Percentiles rank a stretch among this genome's conserved stretches.
These are phyloP conservation scores for Erinaceus europaeus DNA, from an alignment of 2,113 vertebrate genomes.

Conservation along the genomic window DNA sequence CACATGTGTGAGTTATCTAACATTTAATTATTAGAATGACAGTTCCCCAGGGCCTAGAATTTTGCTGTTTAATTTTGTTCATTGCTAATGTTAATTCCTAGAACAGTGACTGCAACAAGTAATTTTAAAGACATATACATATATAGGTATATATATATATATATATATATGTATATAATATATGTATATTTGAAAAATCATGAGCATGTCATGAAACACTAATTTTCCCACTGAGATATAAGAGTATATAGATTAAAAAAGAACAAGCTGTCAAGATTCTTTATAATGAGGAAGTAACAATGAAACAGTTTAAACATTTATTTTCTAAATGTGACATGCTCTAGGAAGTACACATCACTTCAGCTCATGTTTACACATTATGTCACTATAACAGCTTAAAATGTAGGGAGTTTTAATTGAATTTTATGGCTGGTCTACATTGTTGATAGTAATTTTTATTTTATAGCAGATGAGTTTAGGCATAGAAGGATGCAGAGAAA, in stretches of 20 bases:
- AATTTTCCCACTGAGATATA: no score
- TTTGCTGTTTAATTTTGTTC: background rate
- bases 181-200: no score
- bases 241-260: conserved; percentile 14
- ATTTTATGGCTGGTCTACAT: conserved; percentile 76
- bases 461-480: conserved; percentile 69
- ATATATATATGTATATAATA: no score
- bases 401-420: conserved; percentile 77
- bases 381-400: conserved; percentile 74
- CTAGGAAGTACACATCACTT: conserved; percentile 42
- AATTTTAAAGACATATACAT: background rate
- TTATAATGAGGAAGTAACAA: conserved; percentile 25
- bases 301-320: conserved; percentile 53
- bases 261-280: conserved; percentile 49
- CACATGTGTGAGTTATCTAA: background rate
- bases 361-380: conserved; percentile 63
- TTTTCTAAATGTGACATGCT: conserved; percentile 65
- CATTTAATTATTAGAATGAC: background rate
- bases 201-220: no score
- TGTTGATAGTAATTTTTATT: conserved; percentile 75
- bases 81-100: background rate
- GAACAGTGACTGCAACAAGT: background rate
- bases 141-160: no score
- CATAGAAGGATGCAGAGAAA: conserved; percentile 66
- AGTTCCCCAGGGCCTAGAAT: background rate